Evolutionary conservation across 2,888 invertebrate genomes (phyloP).

Genomic region (Cybosia mesomella): DNA sequence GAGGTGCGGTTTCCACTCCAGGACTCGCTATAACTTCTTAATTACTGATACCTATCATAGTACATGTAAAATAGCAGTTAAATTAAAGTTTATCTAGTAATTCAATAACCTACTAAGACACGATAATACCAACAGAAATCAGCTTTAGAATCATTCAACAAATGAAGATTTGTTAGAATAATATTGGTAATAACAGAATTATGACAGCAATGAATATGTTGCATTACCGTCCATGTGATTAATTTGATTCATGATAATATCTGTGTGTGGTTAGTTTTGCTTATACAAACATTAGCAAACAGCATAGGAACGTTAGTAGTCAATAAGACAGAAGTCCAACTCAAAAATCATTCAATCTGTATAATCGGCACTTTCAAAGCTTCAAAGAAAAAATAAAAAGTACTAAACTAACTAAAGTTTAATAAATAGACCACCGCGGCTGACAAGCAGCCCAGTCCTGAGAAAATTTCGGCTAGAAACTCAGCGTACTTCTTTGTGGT

Average conservation of each 20-base stretch:
- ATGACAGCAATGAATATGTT: not conserved
- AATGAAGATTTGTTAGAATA: not conserved
- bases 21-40: no score
- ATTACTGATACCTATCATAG: not conserved
- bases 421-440: no score
- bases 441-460: no score
- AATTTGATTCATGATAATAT: not conserved
- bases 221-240: not conserved
- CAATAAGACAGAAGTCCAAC: no score
- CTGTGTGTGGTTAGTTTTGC: not conserved
- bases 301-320: no score
- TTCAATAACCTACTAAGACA: not conserved
- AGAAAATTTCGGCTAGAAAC: no score
- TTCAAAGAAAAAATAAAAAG: not conserved
- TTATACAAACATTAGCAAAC: constrained; percentile 3
- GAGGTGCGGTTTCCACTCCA: no score
- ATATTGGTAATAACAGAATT: not conserved
- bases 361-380: not conserved
- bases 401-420: no score
- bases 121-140: not conserved
- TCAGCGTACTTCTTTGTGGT: no score
- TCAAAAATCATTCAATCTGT: no score
- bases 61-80: not conserved
- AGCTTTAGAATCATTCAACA: not conserved
- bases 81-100: not conserved